Base-by-base conservation (phyloP, 2,888 invertebrate species). In the Aphodius granarius region DNA sequence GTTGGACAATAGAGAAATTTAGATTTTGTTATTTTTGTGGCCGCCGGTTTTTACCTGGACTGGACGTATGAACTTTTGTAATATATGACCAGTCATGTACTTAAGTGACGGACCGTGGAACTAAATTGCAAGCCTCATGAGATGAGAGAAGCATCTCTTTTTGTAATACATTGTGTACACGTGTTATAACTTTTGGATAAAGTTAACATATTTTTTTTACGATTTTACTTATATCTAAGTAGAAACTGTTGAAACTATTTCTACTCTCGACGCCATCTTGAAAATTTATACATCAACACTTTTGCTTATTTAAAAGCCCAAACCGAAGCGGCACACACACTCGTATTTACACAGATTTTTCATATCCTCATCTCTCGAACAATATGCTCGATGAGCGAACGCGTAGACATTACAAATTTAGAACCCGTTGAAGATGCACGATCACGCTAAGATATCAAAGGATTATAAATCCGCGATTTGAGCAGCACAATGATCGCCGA, bases 1-100 rank as follows among this genome's bases (percentile, higher is more conserved):
- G 68, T n/a, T 20, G 22, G n/a, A 68, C 68, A 68, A 68, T 68
- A 68, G 68, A 68, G 68, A 68, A 68, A 68, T 68, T 68, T 68
- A 68, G 68, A 68, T 68, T 68, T 68, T 68, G 68, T 68, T 68
- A 68, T 68, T 43, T 43, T 43, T 43, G 43, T 43, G 43, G 43
- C 43, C 43, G 1, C 43, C 13, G 43, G 43, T 43, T 43, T 13
- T 43, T 43, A 43, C 43, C 43, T 43, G 43, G 43, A 43, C 43
- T 43, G 9, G n/a, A 43, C 43, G 43, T 43, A 43, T 43, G 43
- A 43, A 13, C 43, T 43, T 2, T 43, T 43, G 43, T 9, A 43
- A 43, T 43, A 43, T 43, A 43, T 43, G 43, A 43, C 43, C 43
- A 43, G 43, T 43, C 43, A 43, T 43, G 43, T 43, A 43, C 43